Evolutionary conservation across 2,888 invertebrate species (phyloP).

Genomic region (Chrysodeixis includens): DNA sequence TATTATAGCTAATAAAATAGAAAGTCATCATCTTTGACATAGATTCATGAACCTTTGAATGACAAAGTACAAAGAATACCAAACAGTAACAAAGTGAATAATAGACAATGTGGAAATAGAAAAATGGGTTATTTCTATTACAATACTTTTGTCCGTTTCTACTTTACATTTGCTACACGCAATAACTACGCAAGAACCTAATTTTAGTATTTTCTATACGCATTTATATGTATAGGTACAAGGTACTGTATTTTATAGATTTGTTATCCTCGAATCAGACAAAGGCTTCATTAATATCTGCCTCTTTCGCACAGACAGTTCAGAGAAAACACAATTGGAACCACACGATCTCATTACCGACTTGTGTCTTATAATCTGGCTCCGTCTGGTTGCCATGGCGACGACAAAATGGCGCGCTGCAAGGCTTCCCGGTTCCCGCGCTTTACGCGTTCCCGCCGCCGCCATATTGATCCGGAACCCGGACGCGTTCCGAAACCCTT

Average conservation of each 20-base stretch:
- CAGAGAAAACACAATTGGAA: conserved; percentile 24
- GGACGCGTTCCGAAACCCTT: conserved; percentile 64
- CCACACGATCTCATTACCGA: conserved; percentile 31
- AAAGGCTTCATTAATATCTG: conserved; percentile 16
- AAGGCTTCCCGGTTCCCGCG: conserved; percentile 78
- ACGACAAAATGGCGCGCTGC: conserved; percentile 71
- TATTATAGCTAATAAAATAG: not conserved
- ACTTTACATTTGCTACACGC: not conserved
- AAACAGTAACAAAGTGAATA: conserved; percentile 4
- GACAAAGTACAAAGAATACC: too few relatives aligned
- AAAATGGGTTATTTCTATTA: not conserved
- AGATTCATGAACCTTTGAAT: not conserved
- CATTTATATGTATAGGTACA: not conserved
- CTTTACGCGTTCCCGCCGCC: conserved; percentile 68
- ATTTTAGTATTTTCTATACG: not conserved
- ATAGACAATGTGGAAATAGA: not conserved
- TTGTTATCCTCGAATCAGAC: conserved; percentile 6
- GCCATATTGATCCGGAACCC: conserved; percentile 70
- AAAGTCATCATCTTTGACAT: not conserved
- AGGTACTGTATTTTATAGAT: not conserved
- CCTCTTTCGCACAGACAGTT: conserved; percentile 7
- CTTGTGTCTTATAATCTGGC: conserved; percentile 20
- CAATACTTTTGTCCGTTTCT: not conserved
- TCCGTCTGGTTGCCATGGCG: conserved; percentile 65
- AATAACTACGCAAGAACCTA: not conserved